Base-by-base conservation (phyloP, 2,113 vertebrate species). In the Phylloscopus trochiloides region DNA sequence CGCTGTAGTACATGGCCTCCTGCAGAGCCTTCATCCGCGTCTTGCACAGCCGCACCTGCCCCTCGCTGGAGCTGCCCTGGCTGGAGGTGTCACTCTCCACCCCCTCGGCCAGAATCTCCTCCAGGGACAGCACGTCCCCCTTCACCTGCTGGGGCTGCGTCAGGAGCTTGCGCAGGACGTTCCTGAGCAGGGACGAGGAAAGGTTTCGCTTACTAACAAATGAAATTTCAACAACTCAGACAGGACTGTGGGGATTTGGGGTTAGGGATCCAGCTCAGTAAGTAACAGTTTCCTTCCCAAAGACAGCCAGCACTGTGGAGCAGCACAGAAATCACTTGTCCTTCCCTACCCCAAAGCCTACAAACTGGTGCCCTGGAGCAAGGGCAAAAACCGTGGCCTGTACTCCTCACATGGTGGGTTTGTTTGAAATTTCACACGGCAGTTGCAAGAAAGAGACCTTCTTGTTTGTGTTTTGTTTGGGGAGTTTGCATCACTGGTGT, bases 1-100 rank as follows among this genome's bases (percentile, higher is more conserved):
- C 98, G 2, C 99, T 99, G 98, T 99, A 99, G 95, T 99, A 99
- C 97, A 99, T 99, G 82, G 99, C 99, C 93, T 99, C 99, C 94
- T 99, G 99, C 95, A 99, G 97, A 19, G 99, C 99, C 97, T 99
- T 99, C 93, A 98, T 99, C 71, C 99, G 96, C 4, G 99, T 98
- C 83, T 98, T 99, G 95, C 99, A 99, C 6, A 99, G 98, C 80
- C 97, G 97, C 19, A 99, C 97, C 3, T 97, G 97, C 25, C 98
- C 96, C 94, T 99, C 96, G 1, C 97, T 95, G 74, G 95, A 95
- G 76, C 98, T 94, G 91, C 98, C 97, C 62, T 97, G 98, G 94
- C 98, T 98, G 7, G 97, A 97, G 2, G 93, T 85, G 38, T 99
- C 98, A 0, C 98, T 98, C 14, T 98, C 99, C 92, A 99, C 99